Base-by-base conservation (phyloP, 2,797 vertebrate genomes). In the Notolepis coatsorum region DNA sequence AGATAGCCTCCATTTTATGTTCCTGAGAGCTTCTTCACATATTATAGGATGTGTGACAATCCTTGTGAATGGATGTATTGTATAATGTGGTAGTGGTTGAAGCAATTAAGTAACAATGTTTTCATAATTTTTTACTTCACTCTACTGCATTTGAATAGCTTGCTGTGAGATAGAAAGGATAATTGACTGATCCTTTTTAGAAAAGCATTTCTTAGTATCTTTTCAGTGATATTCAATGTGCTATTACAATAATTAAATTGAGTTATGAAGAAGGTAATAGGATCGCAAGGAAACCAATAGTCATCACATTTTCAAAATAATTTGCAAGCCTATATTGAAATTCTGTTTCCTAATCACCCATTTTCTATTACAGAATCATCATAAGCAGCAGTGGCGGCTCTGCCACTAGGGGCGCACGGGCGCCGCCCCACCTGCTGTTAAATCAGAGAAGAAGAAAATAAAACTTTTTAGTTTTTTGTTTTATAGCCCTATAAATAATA, bases 71-170 rank as follows among this genome's bases (percentile, higher is more conserved):
- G 63, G 77, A 81, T 87, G 75, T 65, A 18, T 41, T 37, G 52
- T 66, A 67, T 57, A 79, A 70, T 15, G 2, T 24, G 72, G 69
- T 50, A 39, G 65, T 55, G 64, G 57, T 65, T 77, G 72, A 68
- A 42, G 71, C 73, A 75, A 71, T 68, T 71, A 77, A 79, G 79
- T 68, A 48, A 60, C 39, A 66, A 43, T 79, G 80, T 84, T 85
- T 85, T 81, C 75, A n/a, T n/a, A n/a, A 61, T 80, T 86, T 43
- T 56, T 78, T 79, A 86, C 80, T 84, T 84, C 72, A 77, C 77
- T 83, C 66, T 41, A 28, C 75, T 65, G 67, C 69, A 76, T 82
- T 53, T 84, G 66, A 88, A 81, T 61, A 39, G 68, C 70, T 66
- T 5, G 13, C 81, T 75, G 77, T 60, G 69, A 77, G 69, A 75